Base-by-base conservation (phyloP, 2,797 vertebrate genomes). In the Gallinago nigripennis region DNA sequence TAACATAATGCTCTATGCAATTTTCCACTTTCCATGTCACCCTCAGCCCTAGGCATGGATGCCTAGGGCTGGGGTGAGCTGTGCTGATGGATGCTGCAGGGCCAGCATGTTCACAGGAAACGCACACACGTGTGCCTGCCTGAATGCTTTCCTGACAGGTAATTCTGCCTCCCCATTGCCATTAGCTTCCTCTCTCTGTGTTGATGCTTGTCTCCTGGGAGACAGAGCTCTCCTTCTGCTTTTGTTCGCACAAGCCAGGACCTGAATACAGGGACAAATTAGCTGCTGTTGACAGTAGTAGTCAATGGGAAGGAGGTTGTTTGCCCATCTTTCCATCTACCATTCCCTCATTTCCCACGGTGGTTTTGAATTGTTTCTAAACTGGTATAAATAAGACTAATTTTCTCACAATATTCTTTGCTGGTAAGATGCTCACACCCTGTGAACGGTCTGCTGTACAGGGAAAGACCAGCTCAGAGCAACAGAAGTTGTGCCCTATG, bases 201-300 rank as follows among this genome's bases (percentile, higher is more conserved):
- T 73, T 91, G 70, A 75, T 75, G 23, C 54, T 37, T 56, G 41
- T 71, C 48, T 91, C 45, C 88, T 64, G 69, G 53, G 82, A 73
- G 88, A 83, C 33, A 43, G 43, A 35, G 21, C 28, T 86, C 37
- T 73, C 30, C 58, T 43, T 8, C 71, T 65, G 43, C 2, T 80
- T 64, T 80, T 56, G 58, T n/a, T 60, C 12, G 0, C 19, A 39
- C 8, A 54, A 68, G 12, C 37, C 65, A 88, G 61, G 31, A 57
- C 43, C 21, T 50, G n/a, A 54, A 66, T 23, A 68, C 3, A 30
- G 23, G 3, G 6, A 87, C 33, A 82, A 82, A 78, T 76, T 57
- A 56, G 33, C 51, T 66, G 45, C 61, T 84, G 64, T 73, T 91
- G 58, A 73, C 64, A 54, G 56, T 39, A 57, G 71, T 54, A 71